Base-by-base conservation (phyloP, 2,113 vertebrate genomes). In the Murina feae region DNA sequence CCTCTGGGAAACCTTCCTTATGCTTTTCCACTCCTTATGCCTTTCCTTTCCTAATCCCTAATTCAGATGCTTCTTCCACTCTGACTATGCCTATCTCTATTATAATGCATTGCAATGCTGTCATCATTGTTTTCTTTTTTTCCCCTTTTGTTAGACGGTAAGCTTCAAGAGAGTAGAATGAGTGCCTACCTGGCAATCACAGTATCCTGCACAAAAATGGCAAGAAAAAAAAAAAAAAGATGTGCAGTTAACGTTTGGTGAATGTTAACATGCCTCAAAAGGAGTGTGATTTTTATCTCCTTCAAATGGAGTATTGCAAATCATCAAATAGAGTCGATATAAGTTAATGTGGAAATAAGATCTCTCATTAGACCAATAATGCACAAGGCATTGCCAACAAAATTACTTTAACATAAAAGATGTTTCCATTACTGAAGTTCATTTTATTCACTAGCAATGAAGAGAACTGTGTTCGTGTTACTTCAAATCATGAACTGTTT, bases 391-490 rank as follows among this genome's bases (percentile, higher is more conserved):
- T 7, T 87, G 23, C 53, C 92, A 90, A 49, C 44, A 80, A 83
- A 95, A 90, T 90, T 58, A 90, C 17, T 71, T 55, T 68, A 74
- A 83, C 28, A 37, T 81, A 68, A 78, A 87, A 65, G 23, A 88
- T 69, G 2, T 78, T 87, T 93, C 23, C 55, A 65, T 78, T 74
- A 82, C 5, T 80, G 80, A 81, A 35, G 35, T 58, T 85, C 74
- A 87, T 91, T 97, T 93, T 90, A 72, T 86, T 87, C 21, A 58
- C 37, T 60, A 85, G 44, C 75, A 94, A 32, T 58, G 20, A 90
- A 20, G 42, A 88, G 21, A 92, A 92, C 16, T 35, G 25, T 47
- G 55, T 42, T 6, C 17, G 55, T 53, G 6, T 30, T 65, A 69
- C 65, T 9, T 76, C 53, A 89, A 92, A 65, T 80, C 91, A 85